Evolutionary conservation across 64 coral and sea anemone genomes (phyloP).

Genomic region (Astreopora myriophthalma): DNA sequence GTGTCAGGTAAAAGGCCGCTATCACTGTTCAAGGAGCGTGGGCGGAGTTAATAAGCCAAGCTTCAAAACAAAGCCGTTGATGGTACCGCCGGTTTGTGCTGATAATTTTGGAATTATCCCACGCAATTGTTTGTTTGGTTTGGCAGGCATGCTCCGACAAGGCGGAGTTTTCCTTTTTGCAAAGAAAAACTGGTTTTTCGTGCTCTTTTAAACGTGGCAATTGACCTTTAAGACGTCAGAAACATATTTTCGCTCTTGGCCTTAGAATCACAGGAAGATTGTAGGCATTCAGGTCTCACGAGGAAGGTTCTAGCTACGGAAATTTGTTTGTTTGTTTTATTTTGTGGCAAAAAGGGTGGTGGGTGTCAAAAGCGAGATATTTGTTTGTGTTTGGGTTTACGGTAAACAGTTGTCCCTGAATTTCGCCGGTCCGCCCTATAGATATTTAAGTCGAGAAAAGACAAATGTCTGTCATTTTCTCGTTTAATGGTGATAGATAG

Average conservation of each 20-base stretch:
- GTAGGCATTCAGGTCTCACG: not conserved
- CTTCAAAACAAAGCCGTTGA: too few species aligned
- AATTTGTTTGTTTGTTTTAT: too few species aligned
- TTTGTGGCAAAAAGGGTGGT: not conserved
- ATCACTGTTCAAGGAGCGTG: too few species aligned
- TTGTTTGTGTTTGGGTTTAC: constrained; percentile 1
- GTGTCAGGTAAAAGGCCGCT: too few species aligned
- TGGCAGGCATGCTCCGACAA: too few species aligned
- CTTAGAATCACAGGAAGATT: not conserved
- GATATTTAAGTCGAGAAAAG: not conserved
- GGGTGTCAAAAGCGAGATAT: not conserved
- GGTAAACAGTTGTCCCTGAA: not conserved
- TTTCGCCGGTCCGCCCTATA: not conserved
- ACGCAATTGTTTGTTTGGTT: too few species aligned
- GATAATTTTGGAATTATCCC: too few species aligned
- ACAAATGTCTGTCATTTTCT: not conserved
- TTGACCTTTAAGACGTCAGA: not conserved
- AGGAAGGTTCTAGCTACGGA: not conserved
- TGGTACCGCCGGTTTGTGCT: too few species aligned
- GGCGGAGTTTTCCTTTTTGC: too few species aligned
- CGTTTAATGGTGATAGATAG: constrained; percentile 5
- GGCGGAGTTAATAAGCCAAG: too few species aligned
- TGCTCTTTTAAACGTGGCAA: too few species aligned
- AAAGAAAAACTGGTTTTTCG: too few species aligned
- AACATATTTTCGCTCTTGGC: not conserved